These are phyloP conservation scores for Lutraria rhynchaena DNA, from an alignment of 1,140 invertebrate genomes.

Conservation along the genomic window DNA sequence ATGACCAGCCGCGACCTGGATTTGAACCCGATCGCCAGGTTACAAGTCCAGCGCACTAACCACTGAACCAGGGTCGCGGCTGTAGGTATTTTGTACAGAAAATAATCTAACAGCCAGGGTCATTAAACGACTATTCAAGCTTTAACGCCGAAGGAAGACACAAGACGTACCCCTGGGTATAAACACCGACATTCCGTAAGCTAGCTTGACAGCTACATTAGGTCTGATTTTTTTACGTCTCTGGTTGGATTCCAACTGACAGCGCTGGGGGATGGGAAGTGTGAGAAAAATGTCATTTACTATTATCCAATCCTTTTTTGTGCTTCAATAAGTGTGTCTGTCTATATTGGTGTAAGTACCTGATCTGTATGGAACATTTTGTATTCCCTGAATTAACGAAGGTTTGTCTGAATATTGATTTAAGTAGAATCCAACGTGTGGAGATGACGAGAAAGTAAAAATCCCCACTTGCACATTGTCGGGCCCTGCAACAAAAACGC, in stretches of 20 bases:
- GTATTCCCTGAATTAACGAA: not conserved
- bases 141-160: too few relatives aligned
- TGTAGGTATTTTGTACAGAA: too few relatives aligned
- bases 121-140: too few relatives aligned
- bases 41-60: too few relatives aligned
- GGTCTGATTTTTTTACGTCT: too few relatives aligned
- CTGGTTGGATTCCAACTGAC: not conserved
- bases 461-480: slow-evolving; percentile 64
- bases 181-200: too few relatives aligned
- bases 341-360: not conserved
- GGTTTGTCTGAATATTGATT: slow-evolving; percentile 59
- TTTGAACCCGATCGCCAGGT: too few relatives aligned
- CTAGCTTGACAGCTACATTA: too few relatives aligned
- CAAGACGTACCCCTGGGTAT: too few relatives aligned
- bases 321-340: not conserved
- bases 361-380: not conserved
- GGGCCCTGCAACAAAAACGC: slow-evolving; percentile 29
- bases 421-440: slow-evolving; percentile 61
- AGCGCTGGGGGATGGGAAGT: not conserved
- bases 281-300: not conserved
- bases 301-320: not conserved
- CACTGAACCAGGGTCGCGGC: too few relatives aligned
- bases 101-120: too few relatives aligned
- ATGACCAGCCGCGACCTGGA: too few relatives aligned
- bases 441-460: slow-evolving; percentile 59